Base-by-base conservation (phyloP, 2,113 vertebrate species). In the Arizona elegans region DNA sequence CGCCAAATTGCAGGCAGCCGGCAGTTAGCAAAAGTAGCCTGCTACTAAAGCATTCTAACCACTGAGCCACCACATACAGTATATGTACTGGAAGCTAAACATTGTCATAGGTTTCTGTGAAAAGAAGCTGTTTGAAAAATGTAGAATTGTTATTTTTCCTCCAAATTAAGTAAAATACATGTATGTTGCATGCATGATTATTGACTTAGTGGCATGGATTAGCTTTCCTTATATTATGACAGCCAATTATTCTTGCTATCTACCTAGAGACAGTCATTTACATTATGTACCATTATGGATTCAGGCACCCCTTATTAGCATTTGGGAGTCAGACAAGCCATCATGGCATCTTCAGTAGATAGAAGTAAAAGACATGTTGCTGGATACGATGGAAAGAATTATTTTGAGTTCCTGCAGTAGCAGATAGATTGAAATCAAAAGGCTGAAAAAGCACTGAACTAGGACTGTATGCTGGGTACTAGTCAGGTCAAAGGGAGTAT, bases 121-220 rank as follows among this genome's bases (percentile, higher is more conserved):
- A 97, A 90, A 97, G 95, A 96, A 95, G 93, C 94, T 94, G 95
- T 97, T 97, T 97, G 97, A 97, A 98, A 97, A 96, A 96, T 97
- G 97, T 98, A 96, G 97, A 97, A 97, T 97, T 97, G 97, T 96
- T 98, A 97, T 98, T 98, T 98, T 97, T 95, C 92, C 94, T 98
- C 96, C 96, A 98, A 97, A 98, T 98, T 97, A 97, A 98, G 97
- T 96, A 97, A 90, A 98, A 98, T 98, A 97, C 97, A 92, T 97
- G 97, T 96, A 96, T 95, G 95, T 97, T 95, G 96, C 96, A 95
- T 96, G 95, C 97, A 95, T 97, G 97, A 97, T 97, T 97, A 96
- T 96, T 97, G 97, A 97, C 96, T 97, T 96, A 96, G 96, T 96
- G 96, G 96, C 95, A 94, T 94, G 97, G 97, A 97, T 98, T 97